Evolutionary conservation across 2,888 invertebrate genomes (phyloP).

Genomic region (Hydrotaea cyrtoneurina): DNA sequence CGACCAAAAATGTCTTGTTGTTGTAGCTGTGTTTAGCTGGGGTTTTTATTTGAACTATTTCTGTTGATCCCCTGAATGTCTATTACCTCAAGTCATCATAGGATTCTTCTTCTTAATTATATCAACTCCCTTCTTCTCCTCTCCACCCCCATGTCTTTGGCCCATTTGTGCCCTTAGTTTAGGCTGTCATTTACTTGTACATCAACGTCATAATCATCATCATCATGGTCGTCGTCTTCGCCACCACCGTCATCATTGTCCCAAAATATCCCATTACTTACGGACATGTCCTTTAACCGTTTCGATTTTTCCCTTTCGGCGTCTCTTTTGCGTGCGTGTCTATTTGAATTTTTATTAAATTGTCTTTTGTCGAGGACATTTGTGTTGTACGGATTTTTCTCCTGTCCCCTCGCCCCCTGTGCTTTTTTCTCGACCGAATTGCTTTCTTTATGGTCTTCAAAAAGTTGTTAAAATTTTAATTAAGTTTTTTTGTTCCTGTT

Average conservation of each 20-base stretch:
- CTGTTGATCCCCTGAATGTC: neutral
- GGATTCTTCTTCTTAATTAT: constrained; percentile 8
- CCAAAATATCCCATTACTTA: constrained; percentile 6
- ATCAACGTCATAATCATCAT: neutral
- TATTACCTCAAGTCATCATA: constrained; percentile 1
- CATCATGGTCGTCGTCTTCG: neutral
- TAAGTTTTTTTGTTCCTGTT: constrained; percentile 21
- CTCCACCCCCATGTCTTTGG: too few species aligned
- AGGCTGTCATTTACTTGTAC: neutral
- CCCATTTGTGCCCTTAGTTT: neutral
- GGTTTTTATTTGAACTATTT: constrained; percentile 18
- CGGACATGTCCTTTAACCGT: neutral
- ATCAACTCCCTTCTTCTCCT: neutral
- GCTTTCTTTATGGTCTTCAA: constrained; percentile 16
- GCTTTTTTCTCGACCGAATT: neutral
- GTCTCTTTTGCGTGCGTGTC: neutral
- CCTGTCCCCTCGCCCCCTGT: neutral
- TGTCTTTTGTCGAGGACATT: constrained; percentile 5
- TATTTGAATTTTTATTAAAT: constrained; percentile 30
- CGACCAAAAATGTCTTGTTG: constrained; percentile 2
- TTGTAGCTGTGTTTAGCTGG: constrained; percentile 12
- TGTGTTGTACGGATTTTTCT: neutral
- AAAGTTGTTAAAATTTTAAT: constrained; percentile 33
- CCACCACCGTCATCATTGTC: neutral
- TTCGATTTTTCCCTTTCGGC: neutral